Evolutionary conservation across 1,140 invertebrate species (phyloP).

Genomic region (Atopsyche davidsoni): DNA sequence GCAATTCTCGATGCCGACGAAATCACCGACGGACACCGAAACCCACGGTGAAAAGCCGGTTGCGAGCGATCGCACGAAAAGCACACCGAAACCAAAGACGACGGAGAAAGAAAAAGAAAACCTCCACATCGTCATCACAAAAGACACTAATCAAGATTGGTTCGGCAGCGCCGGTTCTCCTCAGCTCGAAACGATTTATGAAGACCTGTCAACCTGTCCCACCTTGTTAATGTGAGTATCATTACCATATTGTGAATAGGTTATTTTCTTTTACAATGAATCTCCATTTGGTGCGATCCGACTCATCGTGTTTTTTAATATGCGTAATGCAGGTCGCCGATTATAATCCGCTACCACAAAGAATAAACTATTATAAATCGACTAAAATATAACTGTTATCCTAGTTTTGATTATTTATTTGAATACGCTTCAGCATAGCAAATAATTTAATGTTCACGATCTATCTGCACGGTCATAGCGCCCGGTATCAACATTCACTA

Average conservation of each 20-base stretch:
- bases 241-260: neutral
- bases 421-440: too few species aligned
- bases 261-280: neutral
- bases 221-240: constrained; percentile 25
- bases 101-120: constrained; percentile 10
- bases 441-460: too few species aligned
- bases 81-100: constrained; percentile 13
- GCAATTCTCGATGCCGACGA: constrained; percentile 30
- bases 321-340: too few species aligned
- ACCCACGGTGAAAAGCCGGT: neutral
- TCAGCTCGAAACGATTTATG: constrained; percentile 57
- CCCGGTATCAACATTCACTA: too few species aligned
- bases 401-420: too few species aligned
- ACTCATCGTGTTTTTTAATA: too few species aligned
- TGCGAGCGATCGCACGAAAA: neutral
- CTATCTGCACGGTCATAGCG: too few species aligned
- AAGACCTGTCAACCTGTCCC: constrained; percentile 37
- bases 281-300: too few species aligned
- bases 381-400: too few species aligned
- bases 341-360: too few species aligned
- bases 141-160: constrained; percentile 33
- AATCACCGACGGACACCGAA: neutral
- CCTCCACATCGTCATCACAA: constrained; percentile 21
- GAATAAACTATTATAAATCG: too few species aligned
- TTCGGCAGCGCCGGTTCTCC: constrained; percentile 40